Base-by-base conservation (phyloP, 2,113 vertebrate genomes). In the Neoarius graeffei region DNA sequence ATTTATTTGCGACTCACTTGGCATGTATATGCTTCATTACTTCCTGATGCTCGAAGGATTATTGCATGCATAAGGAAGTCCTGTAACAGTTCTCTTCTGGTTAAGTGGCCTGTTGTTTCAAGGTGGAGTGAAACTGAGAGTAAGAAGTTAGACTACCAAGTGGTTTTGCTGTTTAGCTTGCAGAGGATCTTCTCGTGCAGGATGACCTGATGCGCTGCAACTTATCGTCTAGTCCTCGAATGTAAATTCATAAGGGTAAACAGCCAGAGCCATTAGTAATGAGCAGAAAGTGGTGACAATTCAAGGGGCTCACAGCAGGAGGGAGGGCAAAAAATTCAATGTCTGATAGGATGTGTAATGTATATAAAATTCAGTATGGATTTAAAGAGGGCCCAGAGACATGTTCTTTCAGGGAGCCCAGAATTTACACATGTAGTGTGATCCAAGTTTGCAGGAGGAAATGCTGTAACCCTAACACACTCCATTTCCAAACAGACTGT, bases 41-140 rank as follows among this genome's bases (percentile, higher is more conserved):
- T 82, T 62, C 57, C 56, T 35, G 27, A 30, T 20, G 17, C 2
- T 7, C 52, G 54, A 17, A 25, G 27, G n/a, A 30, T 57, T 23
- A 59, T n/a, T 59, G 56, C n/a, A 35, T 81, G 56, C 35, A 59
- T 59, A 81, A 81, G 79, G 56, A 81, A 81, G 79, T 81, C 56
- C 27, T 81, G 79, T 59, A 35, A 59, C 27, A 59, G 54, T 81
- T 81, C 27, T 30, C 14, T 56, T 56, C n/a, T 30, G 15, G 13
- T n/a, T 56, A 6, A 59, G 17, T 57, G n/a, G 54, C 56, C n/a
- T 35, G 56, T 81, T 60, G 79, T 81, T 81, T 81, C n/a, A 81
- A 59, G 54, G 27, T 20, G 79, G 27, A 59, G 20, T 81, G 56
- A 81, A 59, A 81, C 79, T 81, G 79, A 81, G 79, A 59, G 17